Evolutionary conservation across 2,888 invertebrate genomes (phyloP).

Genomic region (Agrotis ipsilon): DNA sequence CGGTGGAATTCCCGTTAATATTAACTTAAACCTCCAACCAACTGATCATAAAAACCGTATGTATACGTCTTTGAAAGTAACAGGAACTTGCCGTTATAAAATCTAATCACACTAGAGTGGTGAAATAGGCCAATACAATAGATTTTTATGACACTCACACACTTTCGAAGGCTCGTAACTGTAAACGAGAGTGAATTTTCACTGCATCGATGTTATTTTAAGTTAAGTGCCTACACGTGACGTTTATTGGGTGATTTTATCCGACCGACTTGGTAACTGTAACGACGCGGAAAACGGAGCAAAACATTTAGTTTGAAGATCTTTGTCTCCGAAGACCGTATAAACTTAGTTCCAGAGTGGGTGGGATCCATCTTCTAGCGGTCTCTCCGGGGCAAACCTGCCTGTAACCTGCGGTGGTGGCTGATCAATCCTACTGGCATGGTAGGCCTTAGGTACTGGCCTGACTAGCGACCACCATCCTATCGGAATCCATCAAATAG

Average conservation of each 20-base stretch:
- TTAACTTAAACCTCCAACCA: background rate
- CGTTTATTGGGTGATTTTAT: constrained; percentile 1
- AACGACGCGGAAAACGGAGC: background rate
- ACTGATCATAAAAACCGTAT: background rate
- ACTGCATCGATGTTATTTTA: constrained; percentile 34
- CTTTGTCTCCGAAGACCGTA: too few relatives aligned
- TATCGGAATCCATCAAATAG: too few relatives aligned
- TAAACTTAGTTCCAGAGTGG: too few relatives aligned
- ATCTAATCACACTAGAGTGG: constrained; percentile 45
- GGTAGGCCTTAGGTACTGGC: too few relatives aligned
- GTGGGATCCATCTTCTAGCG: too few relatives aligned
- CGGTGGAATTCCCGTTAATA: background rate
- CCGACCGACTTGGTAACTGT: background rate
- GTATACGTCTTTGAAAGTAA: constrained; percentile 36
- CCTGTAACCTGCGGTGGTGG: too few relatives aligned
- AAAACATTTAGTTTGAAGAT: too few relatives aligned
- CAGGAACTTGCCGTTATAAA: constrained; percentile 43
- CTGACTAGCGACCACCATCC: too few relatives aligned
- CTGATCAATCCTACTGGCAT: too few relatives aligned
- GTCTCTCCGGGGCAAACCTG: too few relatives aligned
- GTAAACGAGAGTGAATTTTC: constrained; percentile 45
- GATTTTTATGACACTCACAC: constrained; percentile 52
- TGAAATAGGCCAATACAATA: constrained; percentile 50
- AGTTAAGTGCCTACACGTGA: constrained; percentile 10
- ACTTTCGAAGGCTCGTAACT: constrained; percentile 47